These are phyloP conservation scores for Dicerorhinus sumatrensis DNA, from an alignment of 2,113 vertebrate genomes.

Conservation along the genomic window DNA sequence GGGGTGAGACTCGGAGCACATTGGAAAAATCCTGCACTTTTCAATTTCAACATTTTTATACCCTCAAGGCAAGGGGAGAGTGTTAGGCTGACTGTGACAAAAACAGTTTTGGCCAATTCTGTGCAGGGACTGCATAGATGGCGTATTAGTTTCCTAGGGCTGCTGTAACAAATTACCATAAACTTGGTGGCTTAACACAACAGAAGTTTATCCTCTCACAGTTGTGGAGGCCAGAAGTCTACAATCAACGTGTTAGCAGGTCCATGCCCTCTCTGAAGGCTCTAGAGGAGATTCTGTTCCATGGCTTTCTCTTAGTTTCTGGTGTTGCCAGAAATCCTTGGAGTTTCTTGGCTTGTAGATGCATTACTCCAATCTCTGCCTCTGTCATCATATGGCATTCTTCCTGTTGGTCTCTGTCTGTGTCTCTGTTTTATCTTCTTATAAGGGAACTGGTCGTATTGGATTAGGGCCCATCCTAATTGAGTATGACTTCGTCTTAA, in stretches of 20 bases:
- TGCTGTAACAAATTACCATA: not conserved
- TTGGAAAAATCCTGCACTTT: not conserved
- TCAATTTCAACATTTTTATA: not conserved
- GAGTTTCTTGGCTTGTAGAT: not conserved
- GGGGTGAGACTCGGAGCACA: not conserved
- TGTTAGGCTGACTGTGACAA: not conserved
- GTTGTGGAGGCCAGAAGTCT: not conserved
- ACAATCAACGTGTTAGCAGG: not conserved
- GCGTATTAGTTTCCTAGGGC: not conserved
- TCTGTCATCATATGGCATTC: not conserved
- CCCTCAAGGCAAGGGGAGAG: not conserved
- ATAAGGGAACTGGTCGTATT: not conserved
- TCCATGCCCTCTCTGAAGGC: not conserved
- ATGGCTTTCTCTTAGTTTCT: not conserved
- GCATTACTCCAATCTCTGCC: not conserved
- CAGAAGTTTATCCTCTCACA: not conserved
- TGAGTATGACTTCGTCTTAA: not conserved
- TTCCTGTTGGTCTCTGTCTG: not conserved
- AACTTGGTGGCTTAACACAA: not conserved
- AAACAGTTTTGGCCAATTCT: not conserved
- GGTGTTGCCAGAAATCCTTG: not conserved
- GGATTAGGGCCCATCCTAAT: not conserved
- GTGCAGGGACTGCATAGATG: not conserved
- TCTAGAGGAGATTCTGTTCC: not conserved
- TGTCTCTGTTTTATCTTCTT: not conserved